Evolutionary conservation across 2,113 vertebrate species (phyloP), one percentile per base, ranked within the genome.

Genomic region (Hypocryptadius cinnamomeus): DNA sequence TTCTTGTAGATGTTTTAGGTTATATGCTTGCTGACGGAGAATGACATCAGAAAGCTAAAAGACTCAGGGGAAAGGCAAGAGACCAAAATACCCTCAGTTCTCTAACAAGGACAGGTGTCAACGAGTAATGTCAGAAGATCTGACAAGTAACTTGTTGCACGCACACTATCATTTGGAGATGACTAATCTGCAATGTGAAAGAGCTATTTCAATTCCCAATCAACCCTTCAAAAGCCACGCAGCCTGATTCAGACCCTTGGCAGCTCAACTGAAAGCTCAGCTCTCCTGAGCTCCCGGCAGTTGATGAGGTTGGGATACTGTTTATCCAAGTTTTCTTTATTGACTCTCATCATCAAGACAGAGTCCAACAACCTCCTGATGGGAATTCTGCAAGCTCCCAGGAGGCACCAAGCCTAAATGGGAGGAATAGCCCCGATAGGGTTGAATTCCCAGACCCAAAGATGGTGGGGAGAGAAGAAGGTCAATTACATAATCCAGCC

Each of bases 121-220:
- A 88, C 1, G 27, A 84, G 60, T 54, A 51, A 48, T 10, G 35
- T 92, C 82, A 90, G 64, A 72, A 83, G 42, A 83, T 64, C 64
- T 88, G 88, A 91, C 72, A 66, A 71, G 85, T 79, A 78, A 70
- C 76, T 63, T 66, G 42, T 66, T 73, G 56, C 72, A 51, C 0
- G 0, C 51, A 77, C 4, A 0, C 82, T 44, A 3, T 88, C 39
- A 59, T 88, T 88, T 40, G 47, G 72, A 78, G 72, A 80, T 92
- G 85, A 96, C 79, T 90, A 80, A 96, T 91, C 54, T 82, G 66
- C 64, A 83, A 35, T 1, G 33, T 73, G 85, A 89, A 92, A 83
- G 85, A 91, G 85, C 64, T 84, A 61, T 86, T 96, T 94, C 85
- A 78, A 47, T 83, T 71, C 79, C 72, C 30, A 86, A 73, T 74